Percentiles rank a stretch among this genome's conserved stretches.
Conservation (phyloP, 2,113 vertebrate species). For the Chlorocebus sabaeus region DNA sequence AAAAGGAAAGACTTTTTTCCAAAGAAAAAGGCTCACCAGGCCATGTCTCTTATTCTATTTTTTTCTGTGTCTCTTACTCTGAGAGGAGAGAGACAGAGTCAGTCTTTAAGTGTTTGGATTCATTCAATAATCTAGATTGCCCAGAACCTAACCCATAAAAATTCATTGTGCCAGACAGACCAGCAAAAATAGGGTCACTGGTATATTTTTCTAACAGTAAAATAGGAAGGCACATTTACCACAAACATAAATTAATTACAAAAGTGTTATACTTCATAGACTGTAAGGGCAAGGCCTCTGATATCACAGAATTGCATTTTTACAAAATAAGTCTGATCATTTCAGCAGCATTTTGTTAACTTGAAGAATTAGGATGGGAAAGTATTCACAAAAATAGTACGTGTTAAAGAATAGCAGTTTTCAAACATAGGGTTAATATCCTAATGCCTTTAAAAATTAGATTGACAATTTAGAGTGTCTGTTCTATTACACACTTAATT, state of each 20-base stretch:
- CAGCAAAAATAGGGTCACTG: neutral
- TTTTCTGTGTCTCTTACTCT: neutral
- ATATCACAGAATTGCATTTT: neutral
- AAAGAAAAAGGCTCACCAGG: neutral
- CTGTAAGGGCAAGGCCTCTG: neutral
- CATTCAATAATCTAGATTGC: neutral
- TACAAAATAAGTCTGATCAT: neutral
- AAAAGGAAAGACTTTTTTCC: neutral
- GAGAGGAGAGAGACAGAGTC: neutral
- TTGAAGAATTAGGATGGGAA: neutral
- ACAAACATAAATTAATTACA: neutral
- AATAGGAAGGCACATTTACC: neutral
- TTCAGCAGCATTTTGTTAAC: neutral
- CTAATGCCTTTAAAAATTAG: neutral
- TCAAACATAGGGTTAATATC: neutral
- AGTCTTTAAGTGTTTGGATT: neutral
- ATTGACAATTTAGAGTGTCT: neutral
- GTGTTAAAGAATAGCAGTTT: neutral
- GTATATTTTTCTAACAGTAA: neutral
- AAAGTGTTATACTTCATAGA: neutral
- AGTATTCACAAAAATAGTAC: neutral
- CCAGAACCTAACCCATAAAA: neutral
- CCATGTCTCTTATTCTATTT: too few relatives aligned
- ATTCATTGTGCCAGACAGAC: neutral
- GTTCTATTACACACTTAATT: neutral